Evolutionary conservation across 2,113 vertebrate genomes (phyloP).

Genomic region (Pipra filicauda): DNA sequence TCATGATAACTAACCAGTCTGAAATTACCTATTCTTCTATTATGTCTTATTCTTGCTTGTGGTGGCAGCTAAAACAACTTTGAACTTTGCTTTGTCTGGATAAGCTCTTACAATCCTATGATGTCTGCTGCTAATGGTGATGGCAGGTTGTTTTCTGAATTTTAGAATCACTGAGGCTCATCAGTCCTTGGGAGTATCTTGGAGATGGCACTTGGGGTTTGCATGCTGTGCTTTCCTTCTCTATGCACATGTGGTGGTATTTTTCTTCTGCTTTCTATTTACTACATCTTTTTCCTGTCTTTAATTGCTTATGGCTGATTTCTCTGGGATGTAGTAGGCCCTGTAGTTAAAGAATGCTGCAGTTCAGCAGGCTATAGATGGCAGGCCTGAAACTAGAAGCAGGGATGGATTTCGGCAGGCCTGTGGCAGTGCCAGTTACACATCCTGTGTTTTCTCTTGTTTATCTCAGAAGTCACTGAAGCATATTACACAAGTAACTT

Average conservation of each 20-base stretch:
- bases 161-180: background rate
- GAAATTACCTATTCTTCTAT: background rate
- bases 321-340: background rate
- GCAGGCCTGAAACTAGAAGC: background rate
- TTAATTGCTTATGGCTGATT: background rate
- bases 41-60: background rate
- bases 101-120: background rate
- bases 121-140: background rate
- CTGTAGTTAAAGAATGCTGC: background rate
- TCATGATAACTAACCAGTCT: background rate
- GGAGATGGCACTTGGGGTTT: background rate
- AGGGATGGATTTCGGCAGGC: background rate
- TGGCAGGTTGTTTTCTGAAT: background rate
- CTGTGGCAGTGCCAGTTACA: background rate
- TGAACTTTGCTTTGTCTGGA: constrained; percentile 12
- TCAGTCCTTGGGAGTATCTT: background rate
- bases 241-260: background rate
- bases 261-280: constrained; percentile 1
- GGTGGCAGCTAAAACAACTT: background rate
- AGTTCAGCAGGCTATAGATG: background rate
- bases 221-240: constrained; percentile 46
- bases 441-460: background rate
- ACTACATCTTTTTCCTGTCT: background rate
- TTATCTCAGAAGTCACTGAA: background rate
- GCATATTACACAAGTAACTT: background rate